Evolutionary conservation across 2,113 vertebrate species (phyloP).

Genomic region (Poeciliopsis prolifica): DNA sequence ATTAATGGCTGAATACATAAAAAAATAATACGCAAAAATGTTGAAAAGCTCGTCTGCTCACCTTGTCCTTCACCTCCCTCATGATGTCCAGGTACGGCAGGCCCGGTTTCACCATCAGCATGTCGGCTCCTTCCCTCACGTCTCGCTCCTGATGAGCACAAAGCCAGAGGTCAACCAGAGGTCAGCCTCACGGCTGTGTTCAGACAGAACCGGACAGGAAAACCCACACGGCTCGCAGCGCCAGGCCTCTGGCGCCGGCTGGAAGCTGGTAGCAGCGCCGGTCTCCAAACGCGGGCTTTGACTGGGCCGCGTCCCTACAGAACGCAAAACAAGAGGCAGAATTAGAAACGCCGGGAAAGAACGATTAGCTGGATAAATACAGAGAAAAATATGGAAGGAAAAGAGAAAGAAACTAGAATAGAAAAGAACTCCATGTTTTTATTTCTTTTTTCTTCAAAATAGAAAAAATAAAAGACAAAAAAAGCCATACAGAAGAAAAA

Average conservation of each 20-base stretch:
- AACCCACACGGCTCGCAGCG: conserved; percentile 88
- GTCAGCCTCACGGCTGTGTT: accelerated
- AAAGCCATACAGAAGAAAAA: too few species aligned
- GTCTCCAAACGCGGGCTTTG: conserved; percentile 95
- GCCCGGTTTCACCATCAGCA: conserved; percentile 98
- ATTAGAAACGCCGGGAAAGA: neutral
- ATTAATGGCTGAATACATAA: neutral
- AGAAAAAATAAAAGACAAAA: too few species aligned
- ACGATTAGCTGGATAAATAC: too few species aligned
- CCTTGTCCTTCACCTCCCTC: conserved; percentile 92
- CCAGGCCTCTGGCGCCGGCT: conserved; percentile 89
- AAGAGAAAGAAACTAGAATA: too few species aligned
- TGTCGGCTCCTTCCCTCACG: conserved; percentile 90
- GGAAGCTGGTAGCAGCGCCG: conserved; percentile 95
- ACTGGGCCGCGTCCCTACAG: conserved; percentile 90
- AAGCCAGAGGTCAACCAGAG: neutral
- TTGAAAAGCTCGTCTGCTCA: conserved; percentile 60
- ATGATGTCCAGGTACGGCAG: conserved; percentile 95
- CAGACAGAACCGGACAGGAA: neutral
- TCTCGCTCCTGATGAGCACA: conserved; percentile 86
- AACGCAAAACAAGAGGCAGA: conserved; percentile 4
- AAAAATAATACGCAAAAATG: too few species aligned
- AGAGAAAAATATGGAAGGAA: too few species aligned
- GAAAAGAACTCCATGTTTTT: too few species aligned
- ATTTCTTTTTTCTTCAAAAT: too few species aligned